These are phyloP conservation scores for Neopipo cinnamomea DNA, from an alignment of 2,113 vertebrate genomes.

Conservation along the genomic window DNA sequence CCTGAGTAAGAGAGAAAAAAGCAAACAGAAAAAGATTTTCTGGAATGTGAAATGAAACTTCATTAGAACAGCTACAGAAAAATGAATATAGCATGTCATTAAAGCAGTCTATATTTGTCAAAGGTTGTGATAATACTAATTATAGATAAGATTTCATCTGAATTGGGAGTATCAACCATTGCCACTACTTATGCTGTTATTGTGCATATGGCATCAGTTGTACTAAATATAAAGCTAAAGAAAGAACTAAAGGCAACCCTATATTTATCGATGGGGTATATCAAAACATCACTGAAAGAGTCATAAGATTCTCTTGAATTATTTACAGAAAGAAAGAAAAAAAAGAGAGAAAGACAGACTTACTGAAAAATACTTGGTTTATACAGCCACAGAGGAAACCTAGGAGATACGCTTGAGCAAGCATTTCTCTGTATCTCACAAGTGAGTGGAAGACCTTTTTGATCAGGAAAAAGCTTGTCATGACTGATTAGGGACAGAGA, in stretches of 20 bases:
- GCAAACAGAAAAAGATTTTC: background rate
- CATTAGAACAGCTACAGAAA: background rate
- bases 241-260: background rate
- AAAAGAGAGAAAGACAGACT: background rate
- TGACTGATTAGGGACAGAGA: background rate
- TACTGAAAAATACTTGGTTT: background rate
- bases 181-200: background rate
- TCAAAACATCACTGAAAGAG: background rate
- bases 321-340: background rate
- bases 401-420: background rate
- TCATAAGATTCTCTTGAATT: background rate
- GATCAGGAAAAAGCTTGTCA: background rate
- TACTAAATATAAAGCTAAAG: background rate
- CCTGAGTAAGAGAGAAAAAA: background rate
- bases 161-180: background rate
- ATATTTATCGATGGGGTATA: fast-evolving
- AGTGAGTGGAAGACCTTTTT: background rate
- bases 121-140: background rate
- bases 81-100: background rate
- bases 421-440: background rate
- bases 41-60: background rate
- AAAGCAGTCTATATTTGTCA: background rate
- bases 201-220: background rate
- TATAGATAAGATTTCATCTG: background rate
- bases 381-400: background rate